These are phyloP conservation scores for Orthonyx spaldingii DNA, from an alignment of 2,113 vertebrate species.

Conservation along the genomic window DNA sequence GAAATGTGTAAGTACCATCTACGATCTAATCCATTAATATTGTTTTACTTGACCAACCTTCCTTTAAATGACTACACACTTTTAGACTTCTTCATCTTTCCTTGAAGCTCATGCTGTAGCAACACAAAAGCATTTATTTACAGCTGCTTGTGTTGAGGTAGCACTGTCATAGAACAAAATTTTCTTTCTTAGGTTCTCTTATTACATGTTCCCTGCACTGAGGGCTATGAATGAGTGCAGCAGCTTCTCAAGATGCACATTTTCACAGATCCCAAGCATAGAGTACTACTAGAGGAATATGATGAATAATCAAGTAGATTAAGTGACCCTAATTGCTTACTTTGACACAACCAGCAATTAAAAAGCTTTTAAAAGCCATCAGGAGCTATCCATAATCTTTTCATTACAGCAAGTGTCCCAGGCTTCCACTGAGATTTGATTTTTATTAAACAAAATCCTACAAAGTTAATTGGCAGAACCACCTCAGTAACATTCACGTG, in stretches of 20 bases:
- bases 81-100: background rate
- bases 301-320: slow-evolving; percentile 25
- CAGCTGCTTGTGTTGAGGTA: background rate
- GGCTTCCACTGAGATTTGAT: slow-evolving; percentile 27
- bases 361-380: slow-evolving; percentile 39
- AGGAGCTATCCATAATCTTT: slow-evolving; percentile 9
- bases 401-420: background rate
- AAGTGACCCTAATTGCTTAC: slow-evolving; percentile 34
- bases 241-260: background rate
- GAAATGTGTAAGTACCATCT: background rate
- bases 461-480: background rate
- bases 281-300: background rate
- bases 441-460: slow-evolving; percentile 48
- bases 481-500: background rate
- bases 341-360: slow-evolving; percentile 24
- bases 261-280: background rate
- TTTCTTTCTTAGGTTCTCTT: background rate
- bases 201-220: background rate
- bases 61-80: background rate
- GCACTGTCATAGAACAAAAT: background rate
- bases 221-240: background rate
- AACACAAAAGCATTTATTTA: background rate
- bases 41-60: background rate
- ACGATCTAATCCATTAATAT: background rate
- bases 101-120: background rate